These are phyloP conservation scores for Drosophila sproati DNA, from an alignment of 1,140 invertebrate species.

Conservation along the genomic window DNA sequence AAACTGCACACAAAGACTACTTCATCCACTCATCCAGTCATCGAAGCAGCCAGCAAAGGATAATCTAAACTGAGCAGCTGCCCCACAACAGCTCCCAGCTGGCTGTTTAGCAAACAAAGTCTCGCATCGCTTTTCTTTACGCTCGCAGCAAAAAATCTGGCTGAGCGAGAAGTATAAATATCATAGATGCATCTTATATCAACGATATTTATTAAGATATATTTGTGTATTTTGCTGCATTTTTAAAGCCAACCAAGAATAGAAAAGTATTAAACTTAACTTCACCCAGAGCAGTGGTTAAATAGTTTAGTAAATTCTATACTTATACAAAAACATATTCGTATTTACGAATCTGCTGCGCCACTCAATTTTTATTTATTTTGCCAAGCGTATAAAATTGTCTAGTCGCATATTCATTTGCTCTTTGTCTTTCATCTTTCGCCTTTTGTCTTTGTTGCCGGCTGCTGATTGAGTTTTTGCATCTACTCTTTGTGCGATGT, in stretches of 20 bases:
- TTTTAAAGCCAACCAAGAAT: no score
- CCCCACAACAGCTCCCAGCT: conserved; percentile 61
- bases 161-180: no score
- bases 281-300: no score
- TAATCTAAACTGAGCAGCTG: conserved; percentile 36
- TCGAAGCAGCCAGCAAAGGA: background rate
- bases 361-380: background rate
- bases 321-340: background rate
- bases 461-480: conserved; percentile 57
- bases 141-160: background rate
- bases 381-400: conserved; percentile 6
- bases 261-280: no score
- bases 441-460: conserved; percentile 15
- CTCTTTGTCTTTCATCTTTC: conserved; percentile 13
- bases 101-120: conserved; percentile 59
- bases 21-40: background rate
- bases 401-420: conserved; percentile 7
- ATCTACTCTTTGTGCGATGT: conserved; percentile 51
- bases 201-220: background rate
- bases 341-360: background rate
- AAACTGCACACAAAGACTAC: conserved; percentile 58
- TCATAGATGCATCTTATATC: no score
- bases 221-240: background rate
- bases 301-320: background rate
- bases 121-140: conserved; percentile 49